Conservation (phyloP, 2,113 vertebrate species). For the Edolisoma coerulescens region DNA sequence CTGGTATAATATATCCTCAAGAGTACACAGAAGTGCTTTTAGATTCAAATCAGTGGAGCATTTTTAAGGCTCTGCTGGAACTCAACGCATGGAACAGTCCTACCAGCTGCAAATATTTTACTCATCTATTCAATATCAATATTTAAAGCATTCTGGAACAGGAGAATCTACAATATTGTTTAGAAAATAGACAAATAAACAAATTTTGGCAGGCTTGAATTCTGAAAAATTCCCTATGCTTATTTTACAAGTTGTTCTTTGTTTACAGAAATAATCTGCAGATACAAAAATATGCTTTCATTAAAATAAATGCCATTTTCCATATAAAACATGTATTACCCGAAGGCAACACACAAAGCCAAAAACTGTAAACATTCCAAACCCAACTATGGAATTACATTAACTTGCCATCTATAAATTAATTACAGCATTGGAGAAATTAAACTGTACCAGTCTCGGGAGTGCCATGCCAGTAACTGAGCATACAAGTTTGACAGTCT, state of each 20-base stretch:
- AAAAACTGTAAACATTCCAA: background rate
- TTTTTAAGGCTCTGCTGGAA: background rate
- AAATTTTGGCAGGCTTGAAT: background rate
- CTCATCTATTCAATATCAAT: background rate
- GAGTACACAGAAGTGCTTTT: background rate
- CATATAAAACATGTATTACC: background rate
- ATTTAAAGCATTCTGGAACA: background rate
- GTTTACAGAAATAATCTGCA: background rate
- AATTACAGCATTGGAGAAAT: conserved; percentile 4
- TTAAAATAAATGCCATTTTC: background rate
- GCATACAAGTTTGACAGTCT: conserved; percentile 98
- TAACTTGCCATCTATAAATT: background rate
- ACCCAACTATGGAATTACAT: background rate
- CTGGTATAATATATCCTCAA: background rate
- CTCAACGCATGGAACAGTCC: background rate
- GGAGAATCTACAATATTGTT: background rate
- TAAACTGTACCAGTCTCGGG: conserved; percentile 89
- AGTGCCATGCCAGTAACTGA: conserved; percentile 99
- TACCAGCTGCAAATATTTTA: background rate
- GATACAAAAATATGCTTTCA: background rate
- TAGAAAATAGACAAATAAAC: background rate
- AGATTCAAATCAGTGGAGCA: background rate
- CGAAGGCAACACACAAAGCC: background rate
- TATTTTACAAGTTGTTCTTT: background rate
- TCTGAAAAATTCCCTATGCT: background rate